A percentile compares a stretch with the other conserved stretches of the same genome.
These are phyloP conservation scores for Coelinius sp. DNA, from an alignment of 2,888 invertebrate genomes.

Conservation along the genomic window DNA sequence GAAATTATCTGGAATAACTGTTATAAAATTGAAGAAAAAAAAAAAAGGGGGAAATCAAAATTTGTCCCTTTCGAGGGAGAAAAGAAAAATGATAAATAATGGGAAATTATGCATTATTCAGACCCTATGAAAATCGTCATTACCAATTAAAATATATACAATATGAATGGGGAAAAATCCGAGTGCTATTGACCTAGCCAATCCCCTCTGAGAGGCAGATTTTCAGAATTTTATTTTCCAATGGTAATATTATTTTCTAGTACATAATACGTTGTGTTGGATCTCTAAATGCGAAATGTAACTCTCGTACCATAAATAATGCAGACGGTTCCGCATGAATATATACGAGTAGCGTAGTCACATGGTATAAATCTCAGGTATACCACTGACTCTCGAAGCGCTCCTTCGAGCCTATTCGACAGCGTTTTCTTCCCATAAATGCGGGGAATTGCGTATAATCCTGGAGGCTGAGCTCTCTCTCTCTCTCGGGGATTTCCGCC, in stretches of 20 bases:
- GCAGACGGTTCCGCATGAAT: constrained; percentile 37
- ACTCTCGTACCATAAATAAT: constrained; percentile 43
- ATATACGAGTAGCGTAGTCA: not conserved
- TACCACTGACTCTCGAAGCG: not conserved
- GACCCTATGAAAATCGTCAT: not conserved
- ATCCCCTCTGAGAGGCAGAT: not conserved
- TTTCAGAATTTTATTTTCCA: not conserved
- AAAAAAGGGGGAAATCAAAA: not conserved
- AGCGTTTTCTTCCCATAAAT: constrained; percentile 18
- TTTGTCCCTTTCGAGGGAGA: not conserved
- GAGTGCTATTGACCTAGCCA: not conserved
- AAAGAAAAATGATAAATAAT: not conserved
- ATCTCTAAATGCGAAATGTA: constrained; percentile 13
- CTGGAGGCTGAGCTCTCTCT: not conserved
- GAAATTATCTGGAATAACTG: not conserved
- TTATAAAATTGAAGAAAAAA: too few relatives aligned
- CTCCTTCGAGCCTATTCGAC: not conserved
- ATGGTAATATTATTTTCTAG: constrained; percentile 8
- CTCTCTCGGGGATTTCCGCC: constrained; percentile 19
- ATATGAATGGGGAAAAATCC: not conserved
- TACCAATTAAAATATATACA: not conserved
- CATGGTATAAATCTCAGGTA: constrained; percentile 24
- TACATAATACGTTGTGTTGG: not conserved
- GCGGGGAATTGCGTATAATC: constrained; percentile 4
- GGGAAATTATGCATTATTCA: not conserved